phyloP scores from a whole-genome alignment of 2,113 vertebrate genomes.

The Elgaria multicarinata region DNA sequence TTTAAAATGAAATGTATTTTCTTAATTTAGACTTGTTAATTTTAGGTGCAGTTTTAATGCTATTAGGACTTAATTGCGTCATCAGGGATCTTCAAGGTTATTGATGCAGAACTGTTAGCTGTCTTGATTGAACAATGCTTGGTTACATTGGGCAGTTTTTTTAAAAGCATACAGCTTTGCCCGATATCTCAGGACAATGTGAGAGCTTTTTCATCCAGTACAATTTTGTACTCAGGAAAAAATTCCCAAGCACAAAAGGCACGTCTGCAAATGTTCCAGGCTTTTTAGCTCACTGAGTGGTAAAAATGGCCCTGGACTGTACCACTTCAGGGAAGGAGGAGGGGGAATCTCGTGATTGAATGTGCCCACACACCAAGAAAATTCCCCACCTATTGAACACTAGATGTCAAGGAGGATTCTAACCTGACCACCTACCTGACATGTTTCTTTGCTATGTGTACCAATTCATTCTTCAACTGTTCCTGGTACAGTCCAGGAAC shows the following conservation, averaged over 20 bases:
- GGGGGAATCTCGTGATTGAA: not conserved
- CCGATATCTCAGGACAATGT: not conserved
- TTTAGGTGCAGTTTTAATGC: not conserved
- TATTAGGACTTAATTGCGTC: not conserved
- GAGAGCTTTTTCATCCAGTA: not conserved
- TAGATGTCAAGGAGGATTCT: not conserved
- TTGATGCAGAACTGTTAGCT: not conserved
- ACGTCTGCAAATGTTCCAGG: not conserved
- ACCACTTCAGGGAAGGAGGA: not conserved
- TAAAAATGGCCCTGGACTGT: not conserved
- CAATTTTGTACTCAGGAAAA: not conserved
- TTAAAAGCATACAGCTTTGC: not conserved
- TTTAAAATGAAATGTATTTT: constrained; percentile 1
- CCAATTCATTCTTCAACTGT: too few species aligned
- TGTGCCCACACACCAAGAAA: not conserved
- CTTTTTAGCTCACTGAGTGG: not conserved
- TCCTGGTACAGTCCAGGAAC: too few species aligned
- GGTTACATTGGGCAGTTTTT: not conserved
- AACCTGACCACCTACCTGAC: not conserved
- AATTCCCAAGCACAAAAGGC: not conserved
- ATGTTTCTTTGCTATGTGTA: not conserved
- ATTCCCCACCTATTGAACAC: not conserved
- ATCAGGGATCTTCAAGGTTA: not conserved
- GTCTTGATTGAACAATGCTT: not conserved
- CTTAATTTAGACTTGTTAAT: constrained; percentile 11